Conservation (phyloP, 2,888 invertebrate species). For the Morinoia aosen region DNA sequence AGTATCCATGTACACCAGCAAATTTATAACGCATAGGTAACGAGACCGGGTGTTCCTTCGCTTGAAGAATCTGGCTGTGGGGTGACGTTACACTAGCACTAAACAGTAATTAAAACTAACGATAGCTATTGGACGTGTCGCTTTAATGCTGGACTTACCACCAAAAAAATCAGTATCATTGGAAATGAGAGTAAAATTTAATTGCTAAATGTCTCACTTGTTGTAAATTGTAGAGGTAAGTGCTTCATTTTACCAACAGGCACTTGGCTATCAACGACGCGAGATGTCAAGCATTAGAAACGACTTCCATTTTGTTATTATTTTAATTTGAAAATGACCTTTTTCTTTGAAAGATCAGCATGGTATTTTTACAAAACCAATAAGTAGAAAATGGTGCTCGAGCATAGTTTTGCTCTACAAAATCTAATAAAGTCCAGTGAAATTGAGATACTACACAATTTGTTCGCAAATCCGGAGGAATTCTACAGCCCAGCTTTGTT, state of each 20-base stretch:
- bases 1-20: neutral
- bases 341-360: neutral
- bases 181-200: neutral
- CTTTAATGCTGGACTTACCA: neutral
- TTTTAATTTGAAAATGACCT: neutral
- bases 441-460: neutral
- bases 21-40: neutral
- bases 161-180: neutral
- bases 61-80: neutral
- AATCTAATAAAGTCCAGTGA: neutral
- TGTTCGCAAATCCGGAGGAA: neutral
- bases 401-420: neutral
- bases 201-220: neutral
- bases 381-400: neutral
- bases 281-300: neutral
- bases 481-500: neutral
- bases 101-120: neutral
- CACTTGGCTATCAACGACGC: neutral
- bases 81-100: neutral
- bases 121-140: too few species aligned
- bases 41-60: neutral
- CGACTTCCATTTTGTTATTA: neutral
- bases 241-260: neutral
- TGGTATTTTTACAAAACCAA: neutral
- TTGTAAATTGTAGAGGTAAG: neutral